These are phyloP conservation scores for Enteromius paludinosus DNA, from an alignment of 2,797 vertebrate species.

Conservation along the genomic window DNA sequence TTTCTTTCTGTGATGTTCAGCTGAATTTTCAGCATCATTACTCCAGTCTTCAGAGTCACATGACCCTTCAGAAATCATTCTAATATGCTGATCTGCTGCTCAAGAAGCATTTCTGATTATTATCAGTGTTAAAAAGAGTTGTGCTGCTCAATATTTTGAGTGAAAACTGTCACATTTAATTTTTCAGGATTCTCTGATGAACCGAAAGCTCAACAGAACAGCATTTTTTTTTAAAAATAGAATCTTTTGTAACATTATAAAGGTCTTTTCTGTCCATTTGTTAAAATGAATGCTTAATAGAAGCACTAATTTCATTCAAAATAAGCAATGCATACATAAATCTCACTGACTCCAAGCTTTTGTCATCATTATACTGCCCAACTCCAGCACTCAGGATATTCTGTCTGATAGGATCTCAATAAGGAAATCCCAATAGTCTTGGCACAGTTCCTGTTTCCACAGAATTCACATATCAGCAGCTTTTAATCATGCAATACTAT, in stretches of 20 bases:
- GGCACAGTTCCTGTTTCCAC: constrained; percentile 6
- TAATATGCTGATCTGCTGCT: not conserved
- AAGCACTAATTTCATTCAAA: not conserved
- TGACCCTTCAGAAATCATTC: not conserved
- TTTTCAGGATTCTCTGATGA: not conserved
- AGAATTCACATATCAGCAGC: not conserved
- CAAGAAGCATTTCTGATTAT: not conserved
- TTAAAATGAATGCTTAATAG: not conserved
- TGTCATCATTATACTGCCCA: not conserved
- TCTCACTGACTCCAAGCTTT: not conserved
- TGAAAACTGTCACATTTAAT: not conserved
- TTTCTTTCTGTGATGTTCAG: not conserved
- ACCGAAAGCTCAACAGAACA: not conserved
- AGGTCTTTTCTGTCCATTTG: not conserved
- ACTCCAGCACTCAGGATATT: constrained; percentile 26
- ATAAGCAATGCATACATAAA: not conserved
- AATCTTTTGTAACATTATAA: not conserved
- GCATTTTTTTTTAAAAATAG: not conserved
- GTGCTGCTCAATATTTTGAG: not conserved
- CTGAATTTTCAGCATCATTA: not conserved
- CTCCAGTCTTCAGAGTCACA: not conserved
- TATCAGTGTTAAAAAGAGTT: not conserved
- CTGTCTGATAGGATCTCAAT: constrained; percentile 35
- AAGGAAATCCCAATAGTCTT: constrained; percentile 39
- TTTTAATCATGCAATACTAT: not conserved